phyloP scores from a whole-genome alignment of 2,888 invertebrate genomes.

The Pollenia angustigena region DNA sequence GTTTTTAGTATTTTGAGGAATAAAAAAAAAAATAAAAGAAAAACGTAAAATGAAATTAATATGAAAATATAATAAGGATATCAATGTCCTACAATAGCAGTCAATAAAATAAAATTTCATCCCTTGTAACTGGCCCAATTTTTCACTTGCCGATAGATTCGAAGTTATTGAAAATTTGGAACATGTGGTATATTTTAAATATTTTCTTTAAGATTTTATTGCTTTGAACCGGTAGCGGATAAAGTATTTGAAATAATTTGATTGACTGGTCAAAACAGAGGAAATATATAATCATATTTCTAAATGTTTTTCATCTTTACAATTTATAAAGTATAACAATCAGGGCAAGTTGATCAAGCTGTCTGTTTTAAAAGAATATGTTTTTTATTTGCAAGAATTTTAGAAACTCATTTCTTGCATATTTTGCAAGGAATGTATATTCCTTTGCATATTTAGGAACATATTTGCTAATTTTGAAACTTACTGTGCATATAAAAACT shows the following conservation, averaged over 20 bases:
- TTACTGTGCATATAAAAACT: too few relatives aligned
- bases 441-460: too few relatives aligned
- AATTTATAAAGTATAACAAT: neutral
- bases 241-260: constrained; percentile 69
- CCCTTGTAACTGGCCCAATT: constrained; percentile 31
- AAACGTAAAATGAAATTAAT: constrained; percentile 23
- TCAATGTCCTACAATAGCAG: constrained; percentile 51
- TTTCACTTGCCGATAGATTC: constrained; percentile 8
- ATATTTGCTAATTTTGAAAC: too few relatives aligned
- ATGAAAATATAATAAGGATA: constrained; percentile 54
- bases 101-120: constrained; percentile 44
- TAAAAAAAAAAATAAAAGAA: neutral
- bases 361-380: too few relatives aligned
- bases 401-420: too few relatives aligned
- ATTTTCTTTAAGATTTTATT: constrained; percentile 30
- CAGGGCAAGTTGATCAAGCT: too few relatives aligned
- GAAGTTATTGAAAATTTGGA: constrained; percentile 10
- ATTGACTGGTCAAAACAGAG: constrained; percentile 75
- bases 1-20: constrained; percentile 16
- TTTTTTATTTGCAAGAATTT: too few relatives aligned
- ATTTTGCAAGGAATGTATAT: too few relatives aligned
- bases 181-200: constrained; percentile 27
- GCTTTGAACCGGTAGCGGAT: constrained; percentile 51
- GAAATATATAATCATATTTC: constrained; percentile 57
- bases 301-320: neutral